Conservation (phyloP, 2,797 vertebrate species). For the Momotus momota region DNA sequence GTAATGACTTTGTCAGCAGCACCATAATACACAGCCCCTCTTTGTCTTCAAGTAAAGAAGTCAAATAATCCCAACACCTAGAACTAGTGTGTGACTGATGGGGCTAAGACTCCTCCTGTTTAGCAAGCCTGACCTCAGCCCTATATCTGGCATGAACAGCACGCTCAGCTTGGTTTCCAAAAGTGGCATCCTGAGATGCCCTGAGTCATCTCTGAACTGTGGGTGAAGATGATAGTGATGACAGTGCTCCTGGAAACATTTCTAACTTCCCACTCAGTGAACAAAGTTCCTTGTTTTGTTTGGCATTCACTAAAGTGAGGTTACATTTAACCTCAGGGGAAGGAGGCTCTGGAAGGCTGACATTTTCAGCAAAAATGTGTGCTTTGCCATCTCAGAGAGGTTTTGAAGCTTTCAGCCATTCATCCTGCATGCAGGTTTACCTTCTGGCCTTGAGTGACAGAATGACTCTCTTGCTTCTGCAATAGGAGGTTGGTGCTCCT, state of each 20-base stretch:
- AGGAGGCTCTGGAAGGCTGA: neutral
- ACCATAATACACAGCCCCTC: neutral
- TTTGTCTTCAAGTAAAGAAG: neutral
- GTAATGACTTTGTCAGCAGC: neutral
- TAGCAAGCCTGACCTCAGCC: neutral
- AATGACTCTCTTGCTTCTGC: neutral
- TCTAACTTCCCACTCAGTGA: slow-evolving; percentile 18
- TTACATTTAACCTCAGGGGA: neutral
- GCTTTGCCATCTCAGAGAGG: neutral
- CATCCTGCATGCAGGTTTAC: neutral
- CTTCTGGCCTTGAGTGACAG: neutral
- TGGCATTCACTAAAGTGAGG: neutral
- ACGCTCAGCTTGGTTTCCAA: neutral
- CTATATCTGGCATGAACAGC: neutral
- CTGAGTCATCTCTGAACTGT: slow-evolving; percentile 45
- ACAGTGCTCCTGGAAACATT: slow-evolving; percentile 37
- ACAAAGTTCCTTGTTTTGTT: slow-evolving; percentile 2
- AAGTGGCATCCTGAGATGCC: neutral
- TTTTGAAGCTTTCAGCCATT: neutral
- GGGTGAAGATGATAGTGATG: slow-evolving; percentile 6
- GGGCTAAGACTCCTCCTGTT: neutral
- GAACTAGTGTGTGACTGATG: neutral
- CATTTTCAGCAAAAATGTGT: neutral
- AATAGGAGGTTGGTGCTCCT: neutral
- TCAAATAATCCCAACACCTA: neutral